Base-by-base conservation (phyloP, 2,888 invertebrate genomes). In the Tiliacea citrago region DNA sequence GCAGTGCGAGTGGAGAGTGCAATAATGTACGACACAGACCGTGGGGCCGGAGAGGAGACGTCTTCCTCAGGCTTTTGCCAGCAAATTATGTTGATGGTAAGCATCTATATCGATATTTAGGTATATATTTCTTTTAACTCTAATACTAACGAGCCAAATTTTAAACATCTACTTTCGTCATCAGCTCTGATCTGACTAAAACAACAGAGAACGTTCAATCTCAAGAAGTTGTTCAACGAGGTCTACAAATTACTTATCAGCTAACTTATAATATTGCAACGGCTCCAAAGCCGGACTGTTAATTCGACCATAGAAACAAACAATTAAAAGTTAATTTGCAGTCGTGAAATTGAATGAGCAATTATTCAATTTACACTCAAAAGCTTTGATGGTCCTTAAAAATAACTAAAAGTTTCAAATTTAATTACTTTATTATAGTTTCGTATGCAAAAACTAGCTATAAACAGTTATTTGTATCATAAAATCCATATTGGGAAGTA, bases 1-100 rank as follows among this genome's bases (percentile, higher is more conserved):
- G 99, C 70, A 97, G 98, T 77, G 97, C 98, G 0, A 98, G 98
- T 63, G 99, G 98, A 0, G 98, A 98, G 89, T 99, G 99, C 95
- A 99, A 99, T 94, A 99, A 99, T 91, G 98, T 99, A 3, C 97
- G 98, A 58, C 98, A 98, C 92, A 97, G 98, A 2, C 97, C 97
- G 45, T 98, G 98, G 98, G 99, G 99, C 1, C 97, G 98, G 71
- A 97, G 98, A 53, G 98, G 98, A 13, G 98, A 98, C 70, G 97
- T 98, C 8, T 98, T 98, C 92, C 94, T 98, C 55, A 97, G 98
- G 82, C 94, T 98, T 29, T 91, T 98, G 81, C 97, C 97, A 6
- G 97, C 98, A 0, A 97, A 97, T 77, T 98, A 99, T 91, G 97
- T 97, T 61, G 98, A 98, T 93, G 97, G 98, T 98, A 97, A 97